A percentile compares a stretch with the other conserved stretches of the same genome.
phyloP scores from a whole-genome alignment of 1,140 invertebrate genomes.

The Drosophila ironensis region DNA sequence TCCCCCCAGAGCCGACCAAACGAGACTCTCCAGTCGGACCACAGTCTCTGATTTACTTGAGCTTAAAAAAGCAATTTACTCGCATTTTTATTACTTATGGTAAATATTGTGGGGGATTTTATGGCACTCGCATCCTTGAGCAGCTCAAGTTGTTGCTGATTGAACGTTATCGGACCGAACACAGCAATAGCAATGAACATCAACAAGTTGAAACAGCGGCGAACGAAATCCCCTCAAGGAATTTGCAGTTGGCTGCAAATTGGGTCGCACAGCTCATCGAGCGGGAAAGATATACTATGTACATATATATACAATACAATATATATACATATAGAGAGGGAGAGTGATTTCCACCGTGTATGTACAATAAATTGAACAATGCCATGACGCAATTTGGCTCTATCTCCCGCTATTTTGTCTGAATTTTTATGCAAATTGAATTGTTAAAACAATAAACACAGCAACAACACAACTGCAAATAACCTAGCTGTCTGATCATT shows the following conservation, averaged over 20 bases:
- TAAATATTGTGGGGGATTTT: slow-evolving; percentile 68
- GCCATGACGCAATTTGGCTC: slow-evolving; percentile 47
- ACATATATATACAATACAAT: not conserved
- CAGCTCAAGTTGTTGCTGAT: slow-evolving; percentile 42
- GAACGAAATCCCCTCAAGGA: slow-evolving; percentile 32
- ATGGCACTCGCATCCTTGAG: slow-evolving; percentile 62
- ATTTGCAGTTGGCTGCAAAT: slow-evolving; percentile 30
- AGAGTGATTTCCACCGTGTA: slow-evolving; percentile 20
- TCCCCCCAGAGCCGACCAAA: not conserved
- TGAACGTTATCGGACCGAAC: slow-evolving; percentile 35
- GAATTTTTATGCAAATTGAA: slow-evolving; percentile 50
- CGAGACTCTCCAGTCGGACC: slow-evolving; percentile 9
- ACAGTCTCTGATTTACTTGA: slow-evolving; percentile 49
- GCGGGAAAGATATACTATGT: not conserved
- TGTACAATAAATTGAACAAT: slow-evolving; percentile 42
- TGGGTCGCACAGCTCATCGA: slow-evolving; percentile 18
- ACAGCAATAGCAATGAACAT: slow-evolving; percentile 2
- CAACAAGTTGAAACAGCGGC: slow-evolving; percentile 33
- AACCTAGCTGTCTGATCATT: slow-evolving; percentile 40
- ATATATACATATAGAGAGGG: not conserved
- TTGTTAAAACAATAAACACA: slow-evolving; percentile 65
- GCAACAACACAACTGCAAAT: slow-evolving; percentile 30
- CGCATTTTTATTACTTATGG: slow-evolving; percentile 63
- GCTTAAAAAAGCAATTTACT: slow-evolving; percentile 71
- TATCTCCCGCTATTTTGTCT: slow-evolving; percentile 28